phyloP scores from a whole-genome alignment of 2,113 vertebrate species.

The Prunella himalayana region DNA sequence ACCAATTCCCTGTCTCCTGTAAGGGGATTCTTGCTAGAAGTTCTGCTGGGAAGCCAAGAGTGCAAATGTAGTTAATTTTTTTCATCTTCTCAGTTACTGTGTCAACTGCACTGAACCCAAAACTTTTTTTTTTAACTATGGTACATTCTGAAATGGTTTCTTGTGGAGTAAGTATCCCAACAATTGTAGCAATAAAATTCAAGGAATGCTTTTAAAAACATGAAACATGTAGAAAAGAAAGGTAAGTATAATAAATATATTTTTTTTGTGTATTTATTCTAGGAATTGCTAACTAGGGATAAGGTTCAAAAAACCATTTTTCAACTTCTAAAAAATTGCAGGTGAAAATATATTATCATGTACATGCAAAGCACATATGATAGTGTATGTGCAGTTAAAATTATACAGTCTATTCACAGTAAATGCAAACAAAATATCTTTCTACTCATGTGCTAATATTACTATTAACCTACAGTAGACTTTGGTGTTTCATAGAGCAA shows the following conservation, averaged over 20 bases:
- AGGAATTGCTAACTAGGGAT: background rate
- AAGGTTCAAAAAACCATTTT: background rate
- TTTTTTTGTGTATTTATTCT: background rate
- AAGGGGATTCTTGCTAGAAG: background rate
- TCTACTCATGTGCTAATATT: background rate
- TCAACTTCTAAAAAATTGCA: background rate
- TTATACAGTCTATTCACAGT: background rate
- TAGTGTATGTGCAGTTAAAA: background rate
- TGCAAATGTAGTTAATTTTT: background rate
- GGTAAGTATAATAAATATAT: background rate
- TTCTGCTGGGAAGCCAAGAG: background rate
- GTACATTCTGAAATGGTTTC: background rate
- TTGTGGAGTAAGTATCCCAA: background rate
- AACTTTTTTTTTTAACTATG: background rate
- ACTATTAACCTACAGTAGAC: background rate
- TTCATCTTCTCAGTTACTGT: background rate
- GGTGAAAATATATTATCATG: background rate
- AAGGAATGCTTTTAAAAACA: background rate
- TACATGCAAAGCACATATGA: background rate
- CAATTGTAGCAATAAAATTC: background rate
- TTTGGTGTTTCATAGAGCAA: background rate
- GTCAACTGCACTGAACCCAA: background rate
- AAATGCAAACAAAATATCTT: background rate
- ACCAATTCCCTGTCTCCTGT: background rate
- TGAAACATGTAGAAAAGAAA: background rate